Evolutionary conservation across 2,113 vertebrate genomes (phyloP).

Genomic region (Cardinalis cardinalis): DNA sequence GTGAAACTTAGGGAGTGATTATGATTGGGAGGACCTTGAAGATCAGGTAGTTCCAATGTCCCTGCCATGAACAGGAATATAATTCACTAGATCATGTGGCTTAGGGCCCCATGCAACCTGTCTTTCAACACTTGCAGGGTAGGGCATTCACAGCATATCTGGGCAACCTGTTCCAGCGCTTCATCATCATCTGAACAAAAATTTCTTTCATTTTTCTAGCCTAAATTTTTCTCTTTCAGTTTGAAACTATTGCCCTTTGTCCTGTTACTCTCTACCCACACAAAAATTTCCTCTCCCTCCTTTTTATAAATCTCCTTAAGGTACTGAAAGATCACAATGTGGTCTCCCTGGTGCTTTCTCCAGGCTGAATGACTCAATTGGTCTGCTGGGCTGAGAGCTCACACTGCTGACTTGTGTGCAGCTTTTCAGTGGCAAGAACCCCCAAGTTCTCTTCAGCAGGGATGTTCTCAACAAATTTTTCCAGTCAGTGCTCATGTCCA

Average conservation of each 20-base stretch:
- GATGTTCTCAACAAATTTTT: background rate
- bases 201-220: background rate
- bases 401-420: background rate
- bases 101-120: background rate
- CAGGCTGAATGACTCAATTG: background rate
- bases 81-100: background rate
- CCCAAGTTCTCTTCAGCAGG: background rate
- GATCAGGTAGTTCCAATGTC: rapidly evolving
- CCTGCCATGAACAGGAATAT: background rate
- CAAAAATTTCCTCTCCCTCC: background rate
- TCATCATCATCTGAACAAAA: background rate
- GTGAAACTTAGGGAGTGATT: background rate
- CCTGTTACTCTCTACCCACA: background rate
- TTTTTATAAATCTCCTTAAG: background rate
- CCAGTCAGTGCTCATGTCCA: background rate
- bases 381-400: background rate
- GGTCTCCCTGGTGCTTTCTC: background rate
- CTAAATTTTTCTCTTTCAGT: background rate
- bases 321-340: background rate
- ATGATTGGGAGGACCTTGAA: background rate
- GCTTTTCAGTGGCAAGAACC: background rate
- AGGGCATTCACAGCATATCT: background rate
- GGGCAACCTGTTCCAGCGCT: background rate
- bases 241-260: background rate
- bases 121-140: background rate